A percentile compares a stretch with the other conserved stretches of the same genome.
phyloP scores from a whole-genome alignment of 2,888 invertebrate species.

The Teinopalpus imperialis region DNA sequence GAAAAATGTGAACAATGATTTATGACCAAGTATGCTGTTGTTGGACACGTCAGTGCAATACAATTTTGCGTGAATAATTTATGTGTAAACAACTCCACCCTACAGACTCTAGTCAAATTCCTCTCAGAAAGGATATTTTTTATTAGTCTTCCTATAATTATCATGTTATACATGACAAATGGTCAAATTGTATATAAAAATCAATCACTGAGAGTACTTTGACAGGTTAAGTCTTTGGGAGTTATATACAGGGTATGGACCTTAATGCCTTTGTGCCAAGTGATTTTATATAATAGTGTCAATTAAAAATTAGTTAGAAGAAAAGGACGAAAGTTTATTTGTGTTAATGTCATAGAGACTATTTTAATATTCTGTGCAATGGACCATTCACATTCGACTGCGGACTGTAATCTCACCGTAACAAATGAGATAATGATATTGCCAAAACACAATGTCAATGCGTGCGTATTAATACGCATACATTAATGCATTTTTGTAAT shows the following conservation, averaged over 20 bases:
- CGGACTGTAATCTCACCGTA: constrained; percentile 49
- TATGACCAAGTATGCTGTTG: constrained; percentile 38
- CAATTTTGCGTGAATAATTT: constrained; percentile 32
- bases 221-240: constrained; percentile 68
- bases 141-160: constrained; percentile 62
- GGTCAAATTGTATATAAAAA: constrained; percentile 34
- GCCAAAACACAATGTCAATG: constrained; percentile 53
- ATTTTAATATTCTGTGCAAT: constrained; percentile 75
- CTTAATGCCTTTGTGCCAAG: constrained; percentile 81
- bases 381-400: constrained; percentile 50
- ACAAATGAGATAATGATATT: constrained; percentile 47
- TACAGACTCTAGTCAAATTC: constrained; percentile 71
- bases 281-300: constrained; percentile 78
- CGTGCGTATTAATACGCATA: constrained; percentile 52
- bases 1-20: constrained; percentile 81
- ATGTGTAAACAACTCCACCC: constrained; percentile 59
- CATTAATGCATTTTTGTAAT: constrained; percentile 75
- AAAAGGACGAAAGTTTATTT: constrained; percentile 66
- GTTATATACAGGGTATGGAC: constrained; percentile 80
- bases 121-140: constrained; percentile 61
- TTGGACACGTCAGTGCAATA: constrained; percentile 41
- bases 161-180: constrained; percentile 40
- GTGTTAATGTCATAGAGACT: constrained; percentile 66
- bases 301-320: constrained; percentile 74
- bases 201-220: constrained; percentile 69